Base-by-base conservation (phyloP, 2,888 invertebrate genomes). In the Pachymerium ferrugineum region DNA sequence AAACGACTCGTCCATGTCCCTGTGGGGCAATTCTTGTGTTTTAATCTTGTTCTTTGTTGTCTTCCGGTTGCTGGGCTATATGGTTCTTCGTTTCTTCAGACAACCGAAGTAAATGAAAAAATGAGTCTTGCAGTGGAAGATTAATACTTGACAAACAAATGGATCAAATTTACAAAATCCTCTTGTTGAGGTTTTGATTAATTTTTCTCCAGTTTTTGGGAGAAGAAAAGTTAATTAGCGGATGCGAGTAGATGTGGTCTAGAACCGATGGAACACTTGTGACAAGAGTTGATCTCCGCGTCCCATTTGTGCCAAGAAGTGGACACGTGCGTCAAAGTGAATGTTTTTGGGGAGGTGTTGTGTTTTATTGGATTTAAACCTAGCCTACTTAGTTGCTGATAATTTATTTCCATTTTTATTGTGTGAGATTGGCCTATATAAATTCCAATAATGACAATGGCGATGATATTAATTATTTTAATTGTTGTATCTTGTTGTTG, bases 21-120 rank as follows among this genome's bases (percentile, higher is more conserved):
- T 90, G 22, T 90, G 90, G 90, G 87, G 89, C 75, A 90, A 90
- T 82, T 90, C 90, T 14, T 82, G 89, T 74, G 88, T 90, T 71
- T 85, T 91, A 75, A 80, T 90, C 78, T 86, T 87, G 78, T 90
- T 90, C 84, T 86, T 91, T 77, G 80, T 89, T 78, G 86, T 89
- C 78, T 90, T 90, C 83, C 86, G 90, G 77, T 84, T 88, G 73
- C 84, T 90, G 76, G 90, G 90, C 77, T 91, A 91, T 82, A 83
- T 89, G 77, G 90, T 90, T 76, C 84, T 91, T 78, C 87, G 90
- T 78, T 90, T 76, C 72, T 33, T 76, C 16, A 76, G 78, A 28
- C 78, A 77, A 73, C 78, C 78, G 8, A 77, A 77, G 73, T 77
- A 77, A 74, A 19, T 16, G 19, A 10, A 54, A n/a, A n/a, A 54